Evolutionary conservation across 2,113 vertebrate species (phyloP).

Genomic region (Barbus barbus): DNA sequence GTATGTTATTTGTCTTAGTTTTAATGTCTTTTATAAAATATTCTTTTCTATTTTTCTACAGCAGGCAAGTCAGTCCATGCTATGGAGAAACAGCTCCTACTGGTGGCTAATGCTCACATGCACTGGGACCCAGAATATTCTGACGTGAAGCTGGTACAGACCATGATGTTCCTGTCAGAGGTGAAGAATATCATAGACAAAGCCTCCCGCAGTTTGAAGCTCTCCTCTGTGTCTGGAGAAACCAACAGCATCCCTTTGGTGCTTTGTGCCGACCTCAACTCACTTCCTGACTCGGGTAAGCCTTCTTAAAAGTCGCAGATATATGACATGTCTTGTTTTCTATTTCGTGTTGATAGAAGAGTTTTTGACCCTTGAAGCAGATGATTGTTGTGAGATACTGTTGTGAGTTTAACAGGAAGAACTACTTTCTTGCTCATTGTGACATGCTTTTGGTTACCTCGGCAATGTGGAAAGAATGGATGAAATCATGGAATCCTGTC

Average conservation of each 20-base stretch:
- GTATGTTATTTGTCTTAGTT: too few relatives aligned
- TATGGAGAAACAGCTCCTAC: conserved; percentile 93
- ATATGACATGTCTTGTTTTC: background rate
- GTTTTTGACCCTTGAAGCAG: background rate
- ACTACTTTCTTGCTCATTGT: background rate
- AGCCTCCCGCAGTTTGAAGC: conserved; percentile 89
- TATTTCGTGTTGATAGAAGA: background rate
- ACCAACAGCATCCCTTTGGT: conserved; percentile 92
- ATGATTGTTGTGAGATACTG: too few relatives aligned
- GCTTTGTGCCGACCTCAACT: conserved; percentile 97
- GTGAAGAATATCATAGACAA: conserved; percentile 98
- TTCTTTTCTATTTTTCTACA: conserved; percentile 50
- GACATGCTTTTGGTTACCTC: background rate
- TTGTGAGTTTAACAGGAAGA: too few relatives aligned
- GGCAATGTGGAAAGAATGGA: background rate
- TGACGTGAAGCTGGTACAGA: conserved; percentile 96
- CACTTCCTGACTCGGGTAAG: conserved; percentile 95
- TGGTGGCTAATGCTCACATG: conserved; percentile 97
- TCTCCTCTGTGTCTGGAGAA: conserved; percentile 85
- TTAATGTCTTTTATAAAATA: background rate
- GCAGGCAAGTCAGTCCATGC: conserved; percentile 87
- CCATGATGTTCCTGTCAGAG: conserved; percentile 99
- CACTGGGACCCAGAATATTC: conserved; percentile 98
- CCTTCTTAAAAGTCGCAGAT: background rate
- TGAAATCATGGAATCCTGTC: background rate